Evolutionary conservation across 1,140 invertebrate species (phyloP), one percentile per base, ranked within the genome.

Genomic region (Hormaphis cornu): DNA sequence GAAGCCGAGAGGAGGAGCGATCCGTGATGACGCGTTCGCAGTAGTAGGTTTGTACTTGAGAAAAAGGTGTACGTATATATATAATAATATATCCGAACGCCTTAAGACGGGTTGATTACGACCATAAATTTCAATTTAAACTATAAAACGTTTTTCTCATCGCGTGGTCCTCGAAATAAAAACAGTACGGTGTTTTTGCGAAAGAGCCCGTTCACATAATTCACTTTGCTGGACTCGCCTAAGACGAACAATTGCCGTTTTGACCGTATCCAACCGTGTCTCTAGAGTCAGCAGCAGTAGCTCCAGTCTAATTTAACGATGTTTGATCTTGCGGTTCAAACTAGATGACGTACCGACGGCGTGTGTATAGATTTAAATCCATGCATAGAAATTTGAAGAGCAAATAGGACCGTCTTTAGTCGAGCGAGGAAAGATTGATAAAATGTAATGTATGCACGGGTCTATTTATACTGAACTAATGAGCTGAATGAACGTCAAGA

Each of bases 81-180:
- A 3, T 2, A n/a, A n/a, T n/a, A n/a, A n/a, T n/a, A n/a, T n/a
- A n/a, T 37, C 7, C 7, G 44, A 28, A 42, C 33, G 28, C 37
- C 14, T 42, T 59, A 30, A 20, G n/a, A 33, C 10, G 3, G 44
- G 44, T 33, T 63, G 12, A 63, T n/a, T 24, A 63, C 18, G 4
- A 22, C 18, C 7, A 48, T 63, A 63, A 35, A 48, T 63, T 63
- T 63, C 18, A 48, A 63, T 63, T 63, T 50, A 18, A 26, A 35
- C 20, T 30, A 14, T 7, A 14, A 2, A 66, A 50, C 1, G 30
- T 5, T 35, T 30, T 66, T 35, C 6, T 50, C 20, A n/a, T n/a
- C n/a, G n/a, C n/a, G 6, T 50, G 10, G 3, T 48, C 24, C 46
- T 46, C n/a, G 20, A 24, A 35, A 50, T 24, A 35, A 66, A 66